Conservation (phyloP, 2,797 vertebrate species). For the Myiothlypis coronata region DNA sequence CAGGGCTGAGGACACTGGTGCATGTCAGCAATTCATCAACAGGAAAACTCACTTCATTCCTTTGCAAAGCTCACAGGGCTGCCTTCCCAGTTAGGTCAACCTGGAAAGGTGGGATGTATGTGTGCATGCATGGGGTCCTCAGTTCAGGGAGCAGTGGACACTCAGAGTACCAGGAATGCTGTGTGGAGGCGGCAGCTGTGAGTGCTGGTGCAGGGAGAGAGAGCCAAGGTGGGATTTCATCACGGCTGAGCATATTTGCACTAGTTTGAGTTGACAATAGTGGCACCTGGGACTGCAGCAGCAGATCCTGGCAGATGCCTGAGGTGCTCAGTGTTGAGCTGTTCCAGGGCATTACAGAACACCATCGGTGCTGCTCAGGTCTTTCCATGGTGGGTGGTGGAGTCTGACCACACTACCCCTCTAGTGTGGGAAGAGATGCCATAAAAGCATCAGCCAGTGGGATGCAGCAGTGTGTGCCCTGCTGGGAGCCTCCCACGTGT, state of each 20-base stretch:
- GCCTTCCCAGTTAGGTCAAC: not conserved
- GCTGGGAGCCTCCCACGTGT: not conserved
- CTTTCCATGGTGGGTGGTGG: not conserved
- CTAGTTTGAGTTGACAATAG: fast-evolving
- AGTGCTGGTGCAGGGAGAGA: not conserved
- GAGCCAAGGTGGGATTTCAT: not conserved
- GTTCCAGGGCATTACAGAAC: too few relatives aligned
- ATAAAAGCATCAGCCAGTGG: not conserved
- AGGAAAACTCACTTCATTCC: not conserved
- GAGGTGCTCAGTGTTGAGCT: not conserved
- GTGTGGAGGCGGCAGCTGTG: fast-evolving
- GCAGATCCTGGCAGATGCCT: not conserved
- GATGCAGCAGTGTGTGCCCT: fast-evolving
- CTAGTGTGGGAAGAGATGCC: fast-evolving
- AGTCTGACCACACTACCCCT: not conserved
- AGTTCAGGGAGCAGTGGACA: fast-evolving
- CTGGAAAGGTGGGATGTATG: too few relatives aligned
- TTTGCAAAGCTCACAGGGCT: not conserved
- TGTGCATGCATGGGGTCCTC: fast-evolving
- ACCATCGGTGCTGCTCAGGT: fast-evolving
- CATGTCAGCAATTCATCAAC: not conserved
- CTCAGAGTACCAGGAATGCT: fast-evolving
- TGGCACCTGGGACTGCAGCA: not conserved
- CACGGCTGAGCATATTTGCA: fast-evolving
- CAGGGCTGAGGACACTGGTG: not conserved